Base-by-base conservation (phyloP, 1,140 invertebrate species). In the Contarinia nasturtii region DNA sequence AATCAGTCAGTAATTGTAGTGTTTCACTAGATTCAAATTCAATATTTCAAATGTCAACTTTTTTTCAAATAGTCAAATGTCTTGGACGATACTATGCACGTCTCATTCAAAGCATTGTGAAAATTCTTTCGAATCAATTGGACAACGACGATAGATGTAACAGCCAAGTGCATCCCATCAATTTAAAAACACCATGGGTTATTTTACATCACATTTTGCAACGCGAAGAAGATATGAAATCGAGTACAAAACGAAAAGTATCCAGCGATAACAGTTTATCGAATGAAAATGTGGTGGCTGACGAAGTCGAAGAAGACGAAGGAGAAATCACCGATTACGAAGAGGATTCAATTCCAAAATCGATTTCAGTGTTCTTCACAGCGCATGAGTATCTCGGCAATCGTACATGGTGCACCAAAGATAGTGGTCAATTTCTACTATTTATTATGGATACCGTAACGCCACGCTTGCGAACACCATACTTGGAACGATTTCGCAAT, bases 351-450 rank as follows among this genome's bases (percentile, higher is more conserved):
- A 64, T 87, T 21, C 82, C 82, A 7, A 67, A 77, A 14, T 86
- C 86, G 4, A 65, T 90, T 1, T 74, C 79, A 63, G 70, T 92
- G 42, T 67, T 94, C 33, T 81, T 86, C 54, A 79, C 77, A 48
- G 85, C 75, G 12, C 90, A 94, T 65, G 84, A 92, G 52, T 84
- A 86, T 59, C 69, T 91, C 33, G 85, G 85, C 50, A 46, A 46
- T 33, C 72, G 74, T 48, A 70, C 77, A 41, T 86, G 80, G 79
- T 94, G 90, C 60, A 76, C 76, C 37, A 71, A 72, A 42, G 74
- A 80, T 46, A 73, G 85, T 51, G 85, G 82, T 1, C 74, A 79
- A 57, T 68, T 93, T 2, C 65, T 93, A 7, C 70, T 81, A 47
- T 85, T 86, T 52, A 81, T 75, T 14, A 67, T 92, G 52, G 77